Percentiles rank a stretch among this genome's conserved stretches.
phyloP scores from a whole-genome alignment of 2,888 invertebrate species.

The Tubulanus polymorphus region DNA sequence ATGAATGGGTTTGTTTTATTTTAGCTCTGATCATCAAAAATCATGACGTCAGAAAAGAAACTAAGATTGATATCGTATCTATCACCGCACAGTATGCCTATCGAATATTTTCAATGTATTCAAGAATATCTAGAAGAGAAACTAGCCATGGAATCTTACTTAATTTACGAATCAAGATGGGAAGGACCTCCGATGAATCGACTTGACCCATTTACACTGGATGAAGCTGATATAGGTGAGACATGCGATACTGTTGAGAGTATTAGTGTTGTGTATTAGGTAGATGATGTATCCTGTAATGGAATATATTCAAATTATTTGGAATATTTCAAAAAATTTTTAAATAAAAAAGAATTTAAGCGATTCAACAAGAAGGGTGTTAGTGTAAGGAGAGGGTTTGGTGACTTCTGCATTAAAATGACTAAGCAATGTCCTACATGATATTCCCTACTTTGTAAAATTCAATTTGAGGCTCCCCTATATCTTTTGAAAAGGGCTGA shows the following conservation, averaged over 20 bases:
- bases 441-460: too few species aligned
- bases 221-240: conserved; percentile 61
- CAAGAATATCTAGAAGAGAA: conserved; percentile 59
- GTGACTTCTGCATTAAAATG: not conserved
- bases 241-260: not conserved
- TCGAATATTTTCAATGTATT: conserved; percentile 61
- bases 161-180: conserved; percentile 62
- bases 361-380: not conserved
- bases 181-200: conserved; percentile 58
- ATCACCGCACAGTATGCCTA: conserved; percentile 63
- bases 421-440: too few species aligned
- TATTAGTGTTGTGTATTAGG: conserved; percentile 2
- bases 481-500: too few species aligned
- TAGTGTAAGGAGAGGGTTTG: not conserved
- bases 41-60: too few species aligned
- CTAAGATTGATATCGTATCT: conserved; percentile 62
- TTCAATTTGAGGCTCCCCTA: too few species aligned
- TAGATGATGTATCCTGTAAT: not conserved
- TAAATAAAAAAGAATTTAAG: too few species aligned
- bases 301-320: too few species aligned
- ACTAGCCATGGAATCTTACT: conserved; percentile 56
- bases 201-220: conserved; percentile 59
- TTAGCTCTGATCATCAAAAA: too few species aligned
- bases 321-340: too few species aligned
- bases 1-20: too few species aligned